These are phyloP conservation scores for Vanacampus margaritifer DNA, from an alignment of 2,113 vertebrate genomes.

Conservation along the genomic window DNA sequence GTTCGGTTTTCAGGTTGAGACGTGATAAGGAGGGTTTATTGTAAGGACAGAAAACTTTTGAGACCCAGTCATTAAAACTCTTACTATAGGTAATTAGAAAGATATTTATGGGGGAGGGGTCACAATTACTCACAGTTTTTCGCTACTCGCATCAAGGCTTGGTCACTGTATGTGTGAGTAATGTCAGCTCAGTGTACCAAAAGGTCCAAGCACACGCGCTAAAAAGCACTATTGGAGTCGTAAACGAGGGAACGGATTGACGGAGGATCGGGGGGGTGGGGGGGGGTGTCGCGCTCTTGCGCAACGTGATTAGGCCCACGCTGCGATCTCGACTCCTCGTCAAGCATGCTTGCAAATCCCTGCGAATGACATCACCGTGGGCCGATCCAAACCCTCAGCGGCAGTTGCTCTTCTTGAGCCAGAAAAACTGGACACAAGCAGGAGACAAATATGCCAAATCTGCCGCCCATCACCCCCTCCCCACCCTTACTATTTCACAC, in stretches of 20 bases:
- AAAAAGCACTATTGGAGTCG: background rate
- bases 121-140: background rate
- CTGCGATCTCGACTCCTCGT: slow-evolving; percentile 53
- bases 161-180: background rate
- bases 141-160: background rate
- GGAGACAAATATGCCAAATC: slow-evolving; percentile 55
- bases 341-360: slow-evolving; percentile 62
- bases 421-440: slow-evolving; percentile 64
- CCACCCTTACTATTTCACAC: slow-evolving; percentile 4
- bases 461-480: slow-evolving; percentile 20
- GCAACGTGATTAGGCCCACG: slow-evolving; percentile 4
- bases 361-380: slow-evolving; percentile 61
- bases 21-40: too few relatives aligned
- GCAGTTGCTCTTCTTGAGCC: slow-evolving; percentile 54
- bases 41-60: too few relatives aligned
- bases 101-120: too few relatives aligned
- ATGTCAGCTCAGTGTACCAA: background rate
- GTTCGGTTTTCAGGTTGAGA: too few relatives aligned
- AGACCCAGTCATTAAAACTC: too few relatives aligned
- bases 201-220: background rate
- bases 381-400: slow-evolving; percentile 60
- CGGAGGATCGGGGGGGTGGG: background rate
- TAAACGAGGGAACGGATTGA: background rate
- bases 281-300: background rate
- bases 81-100: too few relatives aligned